Evolutionary conservation across 2,797 vertebrate species (phyloP), one percentile per base, ranked within the genome.

Genomic region (Enteromius unitaeniatus): DNA sequence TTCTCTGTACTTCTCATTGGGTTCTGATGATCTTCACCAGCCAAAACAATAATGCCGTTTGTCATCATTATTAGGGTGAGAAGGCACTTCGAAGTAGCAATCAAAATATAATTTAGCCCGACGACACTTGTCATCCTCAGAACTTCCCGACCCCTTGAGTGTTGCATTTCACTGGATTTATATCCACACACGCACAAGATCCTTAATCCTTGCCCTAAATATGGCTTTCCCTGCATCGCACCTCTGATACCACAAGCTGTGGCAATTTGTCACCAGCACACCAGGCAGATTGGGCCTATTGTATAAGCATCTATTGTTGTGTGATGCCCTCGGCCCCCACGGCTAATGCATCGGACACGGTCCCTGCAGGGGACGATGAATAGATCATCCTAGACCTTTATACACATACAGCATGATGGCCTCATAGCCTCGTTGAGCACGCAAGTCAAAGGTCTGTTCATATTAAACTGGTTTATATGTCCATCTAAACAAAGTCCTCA

Each of bases 21-120:
- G 26, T 21, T 74, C 55, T 74, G 69, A 62, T 47, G 9, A 81
- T 82, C 42, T 74, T 58, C 58, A 37, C 21, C 69, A 82, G 60
- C 81, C 23, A 51, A 76, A 75, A 91, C 91, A 91, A 87, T 92
- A 91, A 86, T 90, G 85, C 85, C 88, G 89, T 93, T 92, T 83
- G 85, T 92, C 92, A 92, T 89, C 89, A 87, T 91, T 92, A 92
- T 75, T 86, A 91, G 90, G 88, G 72, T 87, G 88, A 91, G 62
- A 89, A 92, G 91, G 81, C 88, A 91, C 88, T 77, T 67, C 74
- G 31, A 88, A 91, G 85, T 86, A 86, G 91, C 90, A 91, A 93
- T 94, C 93, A 93, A 92, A 91, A 92, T 88, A 89, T 86, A 79
- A 86, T 89, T 88, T 91, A 88, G 87, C 88, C 78, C 88, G 89